phyloP scores from a whole-genome alignment of 2,113 vertebrate genomes.

The Nesoenas mayeri region DNA sequence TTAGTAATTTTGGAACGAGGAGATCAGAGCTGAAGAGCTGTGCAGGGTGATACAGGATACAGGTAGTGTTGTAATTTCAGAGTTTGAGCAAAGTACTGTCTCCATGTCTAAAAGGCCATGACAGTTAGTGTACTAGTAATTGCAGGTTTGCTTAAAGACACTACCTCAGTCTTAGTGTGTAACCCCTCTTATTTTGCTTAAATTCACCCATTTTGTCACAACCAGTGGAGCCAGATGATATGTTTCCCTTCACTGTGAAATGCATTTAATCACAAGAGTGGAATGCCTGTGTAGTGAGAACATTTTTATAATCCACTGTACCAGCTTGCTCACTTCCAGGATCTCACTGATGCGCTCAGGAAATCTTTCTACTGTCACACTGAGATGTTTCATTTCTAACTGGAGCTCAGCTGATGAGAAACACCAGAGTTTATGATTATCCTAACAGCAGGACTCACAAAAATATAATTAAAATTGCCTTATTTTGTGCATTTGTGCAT shows the following conservation, averaged over 20 bases:
- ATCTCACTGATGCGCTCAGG: not conserved
- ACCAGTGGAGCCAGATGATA: not conserved
- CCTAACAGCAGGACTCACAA: not conserved
- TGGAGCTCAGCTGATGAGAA: constrained; percentile 17
- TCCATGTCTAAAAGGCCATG: not conserved
- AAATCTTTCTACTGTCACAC: constrained; percentile 43
- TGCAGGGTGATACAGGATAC: not conserved
- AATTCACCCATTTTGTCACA: not conserved
- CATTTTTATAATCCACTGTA: constrained; percentile 2
- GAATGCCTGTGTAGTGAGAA: not conserved
- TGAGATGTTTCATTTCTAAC: constrained; percentile 37
- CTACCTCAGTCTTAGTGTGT: not conserved
- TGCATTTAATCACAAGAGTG: not conserved
- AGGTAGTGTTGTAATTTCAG: not conserved
- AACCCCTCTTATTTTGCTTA: not conserved
- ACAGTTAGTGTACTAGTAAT: not conserved
- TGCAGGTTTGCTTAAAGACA: not conserved
- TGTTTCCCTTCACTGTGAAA: constrained; percentile 10
- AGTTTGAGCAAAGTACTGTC: not conserved
- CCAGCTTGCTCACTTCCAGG: constrained; percentile 35
- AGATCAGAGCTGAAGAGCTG: not conserved
- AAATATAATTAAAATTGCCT: constrained; percentile 29
- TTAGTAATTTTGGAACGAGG: not conserved
- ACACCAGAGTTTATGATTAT: constrained; percentile 22
- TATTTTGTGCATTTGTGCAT: not conserved